A percentile compares a stretch with the other conserved stretches of the same genome.
Evolutionary conservation across 2,797 vertebrate genomes (phyloP).

Genomic region (Todus mexicanus): DNA sequence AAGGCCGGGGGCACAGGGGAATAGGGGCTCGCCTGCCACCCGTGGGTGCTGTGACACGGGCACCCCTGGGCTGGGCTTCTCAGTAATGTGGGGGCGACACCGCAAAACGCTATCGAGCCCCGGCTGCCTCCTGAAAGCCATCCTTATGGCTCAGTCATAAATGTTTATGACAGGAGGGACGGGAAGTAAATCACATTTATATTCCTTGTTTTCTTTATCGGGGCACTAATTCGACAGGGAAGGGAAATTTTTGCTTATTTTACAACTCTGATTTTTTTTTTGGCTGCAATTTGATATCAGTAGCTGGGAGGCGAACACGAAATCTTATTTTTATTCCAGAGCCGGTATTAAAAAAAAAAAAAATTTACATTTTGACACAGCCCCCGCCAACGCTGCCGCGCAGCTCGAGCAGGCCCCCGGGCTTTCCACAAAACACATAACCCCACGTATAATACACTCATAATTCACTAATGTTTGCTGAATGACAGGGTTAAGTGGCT

Average conservation of each 20-base stretch:
- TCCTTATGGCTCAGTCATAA: neutral
- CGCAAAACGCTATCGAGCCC: neutral
- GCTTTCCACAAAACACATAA: constrained; percentile 22
- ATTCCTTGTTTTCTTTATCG: constrained; percentile 57
- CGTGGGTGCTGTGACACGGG: accelerated
- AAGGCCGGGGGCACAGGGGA: neutral
- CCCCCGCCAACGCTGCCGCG: neutral
- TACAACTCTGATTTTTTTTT: constrained; percentile 41
- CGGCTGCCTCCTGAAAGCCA: neutral
- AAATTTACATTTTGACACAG: constrained; percentile 58
- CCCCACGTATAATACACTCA: constrained; percentile 45
- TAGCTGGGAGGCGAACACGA: constrained; percentile 42
- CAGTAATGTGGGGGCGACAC: accelerated
- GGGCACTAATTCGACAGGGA: constrained; percentile 68
- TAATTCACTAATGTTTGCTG: constrained; percentile 69
- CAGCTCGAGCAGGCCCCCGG: neutral
- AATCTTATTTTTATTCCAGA: constrained; percentile 45
- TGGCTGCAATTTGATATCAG: constrained; percentile 44
- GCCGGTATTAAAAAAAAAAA: constrained; percentile 18
- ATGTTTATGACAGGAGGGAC: constrained; percentile 43
- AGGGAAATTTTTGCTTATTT: constrained; percentile 62
- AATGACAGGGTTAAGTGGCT: constrained; percentile 72
- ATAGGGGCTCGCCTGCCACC: neutral
- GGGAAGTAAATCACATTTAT: constrained; percentile 59
- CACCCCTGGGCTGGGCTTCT: neutral